Conservation (phyloP, 1,140 invertebrate species). For the Chrysomallon squamiferum region DNA sequence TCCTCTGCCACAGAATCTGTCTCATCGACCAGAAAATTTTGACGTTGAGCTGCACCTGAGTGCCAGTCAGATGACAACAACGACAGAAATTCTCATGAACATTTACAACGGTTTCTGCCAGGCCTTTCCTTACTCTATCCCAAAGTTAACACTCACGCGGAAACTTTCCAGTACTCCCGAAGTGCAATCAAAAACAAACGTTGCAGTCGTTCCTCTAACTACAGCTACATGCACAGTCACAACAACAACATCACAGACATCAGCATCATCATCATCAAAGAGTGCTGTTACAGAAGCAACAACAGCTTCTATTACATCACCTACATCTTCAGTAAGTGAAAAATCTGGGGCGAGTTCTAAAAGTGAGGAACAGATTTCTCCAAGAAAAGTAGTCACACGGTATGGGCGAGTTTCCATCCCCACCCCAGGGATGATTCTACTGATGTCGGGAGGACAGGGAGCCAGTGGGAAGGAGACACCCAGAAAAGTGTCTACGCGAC, state of each 20-base stretch:
- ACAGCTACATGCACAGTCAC: too few species aligned
- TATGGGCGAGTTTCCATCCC: background rate
- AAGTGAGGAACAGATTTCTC: background rate
- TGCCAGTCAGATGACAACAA: background rate
- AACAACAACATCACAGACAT: background rate
- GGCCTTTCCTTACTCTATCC: too few species aligned
- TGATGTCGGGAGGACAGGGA: background rate
- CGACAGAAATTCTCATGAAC: background rate
- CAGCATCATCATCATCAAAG: constrained; percentile 2
- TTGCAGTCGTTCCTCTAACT: too few species aligned
- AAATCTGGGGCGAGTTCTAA: background rate
- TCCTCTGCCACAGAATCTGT: background rate
- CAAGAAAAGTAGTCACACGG: background rate
- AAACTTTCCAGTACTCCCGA: too few species aligned
- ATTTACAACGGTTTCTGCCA: background rate
- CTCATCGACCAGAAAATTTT: background rate
- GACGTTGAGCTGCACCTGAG: background rate
- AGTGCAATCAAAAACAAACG: too few species aligned
- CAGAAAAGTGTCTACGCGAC: background rate
- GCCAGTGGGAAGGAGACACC: background rate
- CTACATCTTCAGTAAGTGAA: too few species aligned
- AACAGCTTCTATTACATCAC: background rate
- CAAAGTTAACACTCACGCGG: too few species aligned
- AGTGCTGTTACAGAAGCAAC: background rate
- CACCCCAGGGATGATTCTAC: constrained; percentile 1